Evolutionary conservation across 2,797 vertebrate species (phyloP), one percentile per base, ranked within the genome.

Genomic region (Sus cebifrons): DNA sequence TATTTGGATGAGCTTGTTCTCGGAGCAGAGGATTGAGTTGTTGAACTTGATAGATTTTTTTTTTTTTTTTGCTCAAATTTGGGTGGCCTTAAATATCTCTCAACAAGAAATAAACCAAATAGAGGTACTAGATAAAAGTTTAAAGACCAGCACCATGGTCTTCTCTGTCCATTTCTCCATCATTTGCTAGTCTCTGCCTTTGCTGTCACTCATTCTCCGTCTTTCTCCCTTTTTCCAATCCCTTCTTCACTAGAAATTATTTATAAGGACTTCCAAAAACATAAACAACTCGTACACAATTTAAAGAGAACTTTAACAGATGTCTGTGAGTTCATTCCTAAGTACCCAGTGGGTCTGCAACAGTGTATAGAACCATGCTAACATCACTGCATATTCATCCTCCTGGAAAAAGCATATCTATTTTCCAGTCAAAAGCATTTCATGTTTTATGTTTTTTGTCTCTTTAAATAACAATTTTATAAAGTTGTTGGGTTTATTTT

Each of bases 401-500:
- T 85, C 29, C n/a, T 82, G 82, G n/a, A 94, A 92, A 94, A 62
- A 70, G 25, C 4, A 70, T 84, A 87, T 87, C 58, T 87, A 77
- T 83, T 75, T 75, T 73, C 14, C 64, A 86, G 9, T 71, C 20
- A 97, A 90, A 89, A 78, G 18, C 29, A 87, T 27, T 83, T 83
- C 2, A 78, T 81, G 32, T 27, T 83, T 83, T 1, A 78, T 81
- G 32, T 52, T 83, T 94, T 79, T 97, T 79, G 97, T 4, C 32
- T 90, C 52, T 90, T 92, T 94, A 88, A 91, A 62, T 77, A 75
- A 81, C 86, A 17, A 73, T 9, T 83, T 96, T 84, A 21, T 44
- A 71, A 96, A 84, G 21, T n/a, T 40, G 44, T 49, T 10, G 44
- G 44, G 44, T 49, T 49, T 36, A 36, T 36, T 49, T 49, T 49